These are phyloP conservation scores for Yponomeuta plumbellus DNA, from an alignment of 2,888 invertebrate species.

Conservation along the genomic window DNA sequence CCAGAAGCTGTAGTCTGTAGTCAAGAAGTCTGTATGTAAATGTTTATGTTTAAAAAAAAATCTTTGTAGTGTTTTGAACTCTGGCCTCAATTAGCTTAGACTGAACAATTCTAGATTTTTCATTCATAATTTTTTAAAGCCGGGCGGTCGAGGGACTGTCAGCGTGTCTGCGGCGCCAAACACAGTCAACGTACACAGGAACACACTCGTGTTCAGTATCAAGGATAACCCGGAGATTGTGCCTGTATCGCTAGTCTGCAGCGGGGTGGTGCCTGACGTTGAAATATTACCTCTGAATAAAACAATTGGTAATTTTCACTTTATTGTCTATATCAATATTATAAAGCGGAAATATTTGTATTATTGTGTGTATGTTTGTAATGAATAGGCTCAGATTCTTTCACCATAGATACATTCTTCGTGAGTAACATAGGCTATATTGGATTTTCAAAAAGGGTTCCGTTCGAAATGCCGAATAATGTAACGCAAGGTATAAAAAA, in stretches of 20 bases:
- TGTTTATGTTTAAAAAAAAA: too few species aligned
- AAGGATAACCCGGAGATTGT: slow-evolving; percentile 78
- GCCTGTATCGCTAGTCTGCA: slow-evolving; percentile 64
- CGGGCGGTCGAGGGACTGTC: slow-evolving; percentile 53
- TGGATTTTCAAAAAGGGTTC: too few species aligned
- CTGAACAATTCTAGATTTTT: not conserved
- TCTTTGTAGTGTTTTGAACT: too few species aligned
- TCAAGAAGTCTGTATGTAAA: too few species aligned
- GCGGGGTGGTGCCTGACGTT: slow-evolving; percentile 70
- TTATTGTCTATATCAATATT: not conserved
- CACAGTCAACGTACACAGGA: slow-evolving; percentile 47
- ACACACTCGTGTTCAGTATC: slow-evolving; percentile 55
- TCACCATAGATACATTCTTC: too few species aligned
- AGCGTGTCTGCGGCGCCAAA: slow-evolving; percentile 58
- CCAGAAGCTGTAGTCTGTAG: too few species aligned
- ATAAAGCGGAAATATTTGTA: too few species aligned
- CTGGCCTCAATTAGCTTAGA: not conserved
- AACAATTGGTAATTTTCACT: slow-evolving; percentile 42
- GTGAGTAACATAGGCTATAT: too few species aligned
- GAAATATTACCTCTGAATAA: slow-evolving; percentile 62
- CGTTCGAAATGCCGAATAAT: too few species aligned
- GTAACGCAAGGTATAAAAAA: too few species aligned
- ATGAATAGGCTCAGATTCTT: too few species aligned
- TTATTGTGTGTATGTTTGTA: slow-evolving; percentile 18
- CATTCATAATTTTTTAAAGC: slow-evolving; percentile 34